Base-by-base conservation (phyloP, 2,113 vertebrate genomes). In the Chaetodon trifascialis region DNA sequence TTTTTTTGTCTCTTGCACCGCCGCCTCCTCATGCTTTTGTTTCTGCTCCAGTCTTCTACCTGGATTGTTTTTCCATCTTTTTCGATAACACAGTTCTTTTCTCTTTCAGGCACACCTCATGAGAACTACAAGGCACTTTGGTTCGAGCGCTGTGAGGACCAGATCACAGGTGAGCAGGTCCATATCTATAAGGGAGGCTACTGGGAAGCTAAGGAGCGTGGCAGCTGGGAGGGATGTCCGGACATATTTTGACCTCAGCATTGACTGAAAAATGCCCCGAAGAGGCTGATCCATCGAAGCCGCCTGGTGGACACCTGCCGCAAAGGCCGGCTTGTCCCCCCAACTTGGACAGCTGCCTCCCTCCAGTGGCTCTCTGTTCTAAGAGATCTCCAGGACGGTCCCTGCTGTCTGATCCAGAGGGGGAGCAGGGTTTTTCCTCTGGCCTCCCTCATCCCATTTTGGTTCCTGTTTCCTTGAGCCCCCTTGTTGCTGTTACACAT, bases 151-250 rank as follows among this genome's bases (percentile, higher is more conserved):
- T 94, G 89, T 56, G 96, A 97, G 86, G 97, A 99, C 88, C 95
- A 86, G 0, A 91, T 94, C 73, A 98, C 97, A 0, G 96, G 96
- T 88, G 98, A 99, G 92, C 62, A 94, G 52, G 94, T 96, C 0
- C 96, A 98, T 62, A 87, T 98, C 92, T 99, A 97, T 89, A 95
- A 94, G 71, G 97, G 97, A 2, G 97, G 97, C 4, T 99, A 99
- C 93, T 99, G 98, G 98, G 97, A 99, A 86, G 92, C 95, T 69
- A 96, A 96, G 86, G 95, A 99, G 19, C 95, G 90, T 12, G 96
- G 97, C 90, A 94, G 88, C 94, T 99, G 97, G 97, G 94, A 87
- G 55, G 79, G 79, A 59, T 97, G 97, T 90, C 96, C 96, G 0
- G 96, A 98, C 76, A 98, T 99, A 90, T 99, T 97, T 95, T 96